Conservation (phyloP, 2,797 vertebrate species). For the Orestias chungarensis region DNA sequence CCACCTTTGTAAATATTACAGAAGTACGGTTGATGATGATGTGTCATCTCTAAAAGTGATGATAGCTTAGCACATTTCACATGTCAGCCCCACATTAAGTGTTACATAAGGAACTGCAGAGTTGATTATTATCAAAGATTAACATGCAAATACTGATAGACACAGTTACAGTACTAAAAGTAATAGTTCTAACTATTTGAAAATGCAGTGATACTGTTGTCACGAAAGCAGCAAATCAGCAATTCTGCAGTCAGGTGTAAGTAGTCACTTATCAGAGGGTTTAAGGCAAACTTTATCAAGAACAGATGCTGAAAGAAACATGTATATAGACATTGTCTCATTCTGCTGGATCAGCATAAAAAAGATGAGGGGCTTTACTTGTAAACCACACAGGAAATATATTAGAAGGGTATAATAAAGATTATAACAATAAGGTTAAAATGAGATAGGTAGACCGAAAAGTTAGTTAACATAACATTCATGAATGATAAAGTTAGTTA, state of each 20-base stretch:
- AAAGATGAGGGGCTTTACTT: neutral
- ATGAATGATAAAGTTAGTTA: no score
- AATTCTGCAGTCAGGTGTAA: neutral
- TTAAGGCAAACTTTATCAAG: neutral
- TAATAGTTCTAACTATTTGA: slow-evolving; percentile 3
- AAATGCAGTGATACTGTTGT: neutral
- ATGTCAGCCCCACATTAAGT: neutral
- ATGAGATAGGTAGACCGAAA: neutral
- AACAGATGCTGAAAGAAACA: neutral
- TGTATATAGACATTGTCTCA: neutral
- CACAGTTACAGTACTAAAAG: slow-evolving; percentile 22
- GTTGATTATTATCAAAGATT: slow-evolving; percentile 10
- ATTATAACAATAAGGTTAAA: neutral
- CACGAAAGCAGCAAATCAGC: neutral
- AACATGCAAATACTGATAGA: slow-evolving; percentile 5
- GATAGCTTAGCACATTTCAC: slow-evolving; percentile 13
- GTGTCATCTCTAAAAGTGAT: slow-evolving; percentile 14
- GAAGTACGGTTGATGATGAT: slow-evolving; percentile 4
- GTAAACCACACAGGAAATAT: neutral
- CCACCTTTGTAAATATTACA: neutral
- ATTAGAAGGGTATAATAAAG: neutral
- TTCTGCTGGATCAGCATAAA: neutral
- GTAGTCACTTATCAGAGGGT: neutral
- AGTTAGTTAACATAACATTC: no score
- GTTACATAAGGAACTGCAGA: slow-evolving; percentile 16